These are phyloP conservation scores for Drosophila repleta DNA, from an alignment of 1,140 invertebrate genomes.

Conservation along the genomic window DNA sequence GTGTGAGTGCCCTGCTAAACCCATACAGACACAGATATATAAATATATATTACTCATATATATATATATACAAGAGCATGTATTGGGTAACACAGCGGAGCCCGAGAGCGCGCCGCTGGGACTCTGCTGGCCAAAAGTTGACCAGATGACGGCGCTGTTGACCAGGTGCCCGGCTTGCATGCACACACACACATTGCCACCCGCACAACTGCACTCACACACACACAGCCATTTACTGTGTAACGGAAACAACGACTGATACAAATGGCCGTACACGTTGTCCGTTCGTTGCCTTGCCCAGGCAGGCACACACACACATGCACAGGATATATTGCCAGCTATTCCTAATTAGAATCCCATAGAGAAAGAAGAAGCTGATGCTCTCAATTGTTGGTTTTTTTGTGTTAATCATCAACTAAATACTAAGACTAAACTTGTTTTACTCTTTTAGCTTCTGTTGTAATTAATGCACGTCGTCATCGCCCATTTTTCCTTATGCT, in stretches of 20 bases:
- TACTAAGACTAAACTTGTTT: conserved; percentile 51
- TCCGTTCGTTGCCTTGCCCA: conserved; percentile 21
- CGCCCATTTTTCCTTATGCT: conserved; percentile 58
- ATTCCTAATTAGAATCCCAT: conserved; percentile 42
- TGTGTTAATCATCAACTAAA: conserved; percentile 2
- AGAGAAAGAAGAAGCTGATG: conserved; percentile 10
- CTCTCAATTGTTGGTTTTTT: conserved; percentile 2
- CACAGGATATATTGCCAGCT: conserved; percentile 33
- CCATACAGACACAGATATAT: conserved; percentile 33
- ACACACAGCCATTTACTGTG: conserved; percentile 33
- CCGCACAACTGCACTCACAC: conserved; percentile 50
- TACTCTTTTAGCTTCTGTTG: conserved; percentile 41
- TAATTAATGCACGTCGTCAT: conserved; percentile 72
- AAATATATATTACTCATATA: conserved; percentile 36
- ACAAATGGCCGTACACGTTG: conserved; percentile 60
- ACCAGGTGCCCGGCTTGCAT: conserved; percentile 71
- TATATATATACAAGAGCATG: conserved; percentile 52
- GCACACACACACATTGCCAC: conserved; percentile 28
- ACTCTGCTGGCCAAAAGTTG: conserved; percentile 38
- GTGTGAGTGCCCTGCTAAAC: conserved; percentile 7
- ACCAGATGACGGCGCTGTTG: conserved; percentile 54
- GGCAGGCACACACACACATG: conserved; percentile 38
- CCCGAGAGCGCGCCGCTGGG: conserved; percentile 30
- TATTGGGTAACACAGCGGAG: conserved; percentile 70
- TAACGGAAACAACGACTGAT: conserved; percentile 66